Evolutionary conservation across 1,140 invertebrate species (phyloP), one percentile per base, ranked within the genome.

Genomic region (Ptiloglossa arizonensis): DNA sequence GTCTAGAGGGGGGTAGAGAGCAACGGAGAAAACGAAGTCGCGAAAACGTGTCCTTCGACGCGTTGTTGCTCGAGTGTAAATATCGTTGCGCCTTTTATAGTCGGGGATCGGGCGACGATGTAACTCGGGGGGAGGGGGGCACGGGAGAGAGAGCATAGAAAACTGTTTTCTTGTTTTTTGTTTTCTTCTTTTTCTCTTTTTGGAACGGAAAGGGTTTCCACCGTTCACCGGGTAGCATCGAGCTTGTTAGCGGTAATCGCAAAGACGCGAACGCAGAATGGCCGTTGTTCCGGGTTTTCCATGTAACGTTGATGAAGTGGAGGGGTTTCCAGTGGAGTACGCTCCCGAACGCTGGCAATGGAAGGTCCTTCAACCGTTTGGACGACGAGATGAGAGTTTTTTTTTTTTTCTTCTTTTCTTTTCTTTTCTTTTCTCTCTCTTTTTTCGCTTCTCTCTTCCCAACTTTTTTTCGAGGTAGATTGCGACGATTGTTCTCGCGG

Each of bases 181-280:
- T n/a, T n/a, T n/a, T n/a, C n/a, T n/a, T n/a, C n/a, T n/a, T n/a
- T n/a, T n/a, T n/a, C n/a, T n/a, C n/a, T n/a, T n/a, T n/a, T n/a
- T n/a, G n/a, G n/a, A n/a, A n/a, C n/a, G n/a, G n/a, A n/a, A n/a
- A n/a, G n/a, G n/a, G n/a, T 35, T n/a, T 13, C 27, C 24, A 9
- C 11, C 38, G 52, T 27, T 60, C 9, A 11, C 4, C 54, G 27
- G 4, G 17, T 15, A 15, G 22, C 15, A 54, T 54, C 19, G 57
- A 57, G 41, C 41, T 54, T 60, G 69, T 63, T 60, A 63, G 46
- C n/a, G 41, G 32, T 44, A 54, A 54, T 73, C 69, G 59, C 56
- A 57, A 57, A 72, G 74, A 70, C 54, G 44, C 17, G 24, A n/a
- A 48, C 5, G 38, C 13, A 38, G 50, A 59, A 24, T 41, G 57